phyloP scores from a whole-genome alignment of 2,888 invertebrate genomes.

The Protodeltote pygarga region DNA sequence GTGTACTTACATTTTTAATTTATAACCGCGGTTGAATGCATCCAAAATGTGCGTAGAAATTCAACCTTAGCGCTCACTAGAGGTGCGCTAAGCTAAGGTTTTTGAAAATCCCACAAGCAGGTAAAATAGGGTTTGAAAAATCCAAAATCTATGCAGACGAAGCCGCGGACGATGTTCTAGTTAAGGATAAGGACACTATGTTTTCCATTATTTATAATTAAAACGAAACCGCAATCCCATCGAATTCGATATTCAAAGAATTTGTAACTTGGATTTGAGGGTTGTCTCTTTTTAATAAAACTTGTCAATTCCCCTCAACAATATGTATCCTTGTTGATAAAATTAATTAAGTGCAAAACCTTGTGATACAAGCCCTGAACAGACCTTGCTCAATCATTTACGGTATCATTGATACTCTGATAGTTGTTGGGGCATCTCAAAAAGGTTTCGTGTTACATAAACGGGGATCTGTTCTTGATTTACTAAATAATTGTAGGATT shows the following conservation, averaged over 20 bases:
- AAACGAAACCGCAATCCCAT: slow-evolving; percentile 1
- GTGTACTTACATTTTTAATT: too few species aligned
- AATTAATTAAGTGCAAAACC: slow-evolving; percentile 41
- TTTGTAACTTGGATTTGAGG: background rate
- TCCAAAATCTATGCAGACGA: too few species aligned
- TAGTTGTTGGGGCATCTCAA: slow-evolving; percentile 22
- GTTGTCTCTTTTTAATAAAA: slow-evolving; percentile 5
- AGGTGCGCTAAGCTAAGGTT: too few species aligned
- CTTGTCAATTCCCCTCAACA: background rate
- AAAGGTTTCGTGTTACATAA: slow-evolving; percentile 13
- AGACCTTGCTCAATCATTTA: slow-evolving; percentile 36
- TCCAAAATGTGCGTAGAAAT: too few species aligned
- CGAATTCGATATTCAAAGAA: slow-evolving; percentile 4
- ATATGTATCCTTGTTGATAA: slow-evolving; percentile 6
- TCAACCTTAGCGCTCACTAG: too few species aligned
- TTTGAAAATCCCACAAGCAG: too few species aligned
- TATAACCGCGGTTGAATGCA: too few species aligned
- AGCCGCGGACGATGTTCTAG: too few species aligned
- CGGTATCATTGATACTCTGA: slow-evolving; percentile 24
- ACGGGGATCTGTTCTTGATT: background rate
- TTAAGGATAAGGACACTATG: too few species aligned
- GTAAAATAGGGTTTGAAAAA: too few species aligned
- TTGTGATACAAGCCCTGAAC: slow-evolving; percentile 28
- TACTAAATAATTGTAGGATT: background rate
- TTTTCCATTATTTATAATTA: too few species aligned